Percentiles rank a stretch among this genome's conserved stretches.
Conservation (phyloP, 2,797 vertebrate species). For the Helicolenus hilgendorfi region DNA sequence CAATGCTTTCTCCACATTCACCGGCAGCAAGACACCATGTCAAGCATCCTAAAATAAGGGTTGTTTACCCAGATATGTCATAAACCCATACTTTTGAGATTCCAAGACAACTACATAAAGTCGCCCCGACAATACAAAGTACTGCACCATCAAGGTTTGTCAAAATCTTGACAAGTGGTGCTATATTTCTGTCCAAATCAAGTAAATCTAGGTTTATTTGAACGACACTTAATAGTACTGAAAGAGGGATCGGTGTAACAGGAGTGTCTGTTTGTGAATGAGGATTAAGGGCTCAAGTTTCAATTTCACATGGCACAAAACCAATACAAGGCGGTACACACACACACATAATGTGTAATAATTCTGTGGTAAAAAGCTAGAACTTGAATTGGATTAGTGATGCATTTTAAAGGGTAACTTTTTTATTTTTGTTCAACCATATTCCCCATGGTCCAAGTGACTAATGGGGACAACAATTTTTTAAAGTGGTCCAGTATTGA, state of each 20-base stretch:
- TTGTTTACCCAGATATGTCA: not conserved
- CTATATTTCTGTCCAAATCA: not conserved
- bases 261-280: conserved; percentile 4
- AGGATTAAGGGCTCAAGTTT: conserved; percentile 16
- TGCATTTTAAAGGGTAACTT: not conserved
- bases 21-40: not conserved
- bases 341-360: no score
- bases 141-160: not conserved
- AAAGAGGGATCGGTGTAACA: not conserved
- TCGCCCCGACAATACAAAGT: not conserved
- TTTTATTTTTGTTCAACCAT: no score
- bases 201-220: not conserved
- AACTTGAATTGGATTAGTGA: not conserved
- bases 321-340: not conserved
- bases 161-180: not conserved
- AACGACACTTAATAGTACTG: not conserved
- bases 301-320: not conserved
- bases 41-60: not conserved
- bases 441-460: no score
- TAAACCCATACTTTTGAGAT: not conserved
- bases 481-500: no score
- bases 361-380: not conserved
- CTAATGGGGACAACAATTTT: no score
- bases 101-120: not conserved
- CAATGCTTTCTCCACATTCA: conserved; percentile 4